Conservation (phyloP, 2,113 vertebrate species). For the Centrocercus urophasianus region DNA sequence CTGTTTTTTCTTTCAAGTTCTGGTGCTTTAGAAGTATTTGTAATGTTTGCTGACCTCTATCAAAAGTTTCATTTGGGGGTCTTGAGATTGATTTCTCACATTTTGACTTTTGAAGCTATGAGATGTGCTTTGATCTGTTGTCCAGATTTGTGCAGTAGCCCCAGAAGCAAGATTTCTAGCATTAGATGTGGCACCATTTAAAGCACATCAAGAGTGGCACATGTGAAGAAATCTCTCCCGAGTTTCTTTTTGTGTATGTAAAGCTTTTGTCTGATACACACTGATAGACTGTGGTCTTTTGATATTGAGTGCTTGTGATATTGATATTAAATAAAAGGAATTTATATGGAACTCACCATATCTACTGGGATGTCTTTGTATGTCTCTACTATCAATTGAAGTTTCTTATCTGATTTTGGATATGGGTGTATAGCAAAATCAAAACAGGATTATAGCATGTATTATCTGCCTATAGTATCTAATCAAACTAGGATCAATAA, state of each 20-base stretch:
- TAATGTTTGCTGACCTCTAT: slow-evolving; percentile 46
- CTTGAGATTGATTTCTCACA: slow-evolving; percentile 40
- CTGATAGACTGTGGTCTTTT: slow-evolving; percentile 1
- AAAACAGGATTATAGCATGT: neutral
- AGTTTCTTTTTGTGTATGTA: slow-evolving; percentile 22
- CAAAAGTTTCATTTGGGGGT: slow-evolving; percentile 36
- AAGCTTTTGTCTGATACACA: slow-evolving; percentile 43
- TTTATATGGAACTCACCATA: slow-evolving; percentile 14
- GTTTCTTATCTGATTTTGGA: neutral
- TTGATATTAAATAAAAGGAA: slow-evolving; percentile 26
- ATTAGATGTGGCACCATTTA: slow-evolving; percentile 10
- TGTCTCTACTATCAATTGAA: slow-evolving; percentile 11
- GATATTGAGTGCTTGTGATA: slow-evolving; percentile 39
- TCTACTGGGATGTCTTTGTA: slow-evolving; percentile 21
- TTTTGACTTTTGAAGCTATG: slow-evolving; percentile 52
- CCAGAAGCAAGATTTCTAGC: slow-evolving; percentile 14
- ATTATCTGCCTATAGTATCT: neutral
- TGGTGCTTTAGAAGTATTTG: slow-evolving; percentile 36
- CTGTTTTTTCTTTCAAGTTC: slow-evolving; percentile 52
- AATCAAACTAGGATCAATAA: slow-evolving; percentile 4
- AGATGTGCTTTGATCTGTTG: slow-evolving; percentile 54
- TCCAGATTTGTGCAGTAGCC: slow-evolving; percentile 33
- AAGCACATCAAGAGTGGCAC: slow-evolving; percentile 18
- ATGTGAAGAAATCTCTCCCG: slow-evolving; percentile 3
- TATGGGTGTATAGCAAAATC: neutral